Evolutionary conservation across 2,113 vertebrate genomes (phyloP).

Genomic region (Rhynchopsitta pachyrhyncha): DNA sequence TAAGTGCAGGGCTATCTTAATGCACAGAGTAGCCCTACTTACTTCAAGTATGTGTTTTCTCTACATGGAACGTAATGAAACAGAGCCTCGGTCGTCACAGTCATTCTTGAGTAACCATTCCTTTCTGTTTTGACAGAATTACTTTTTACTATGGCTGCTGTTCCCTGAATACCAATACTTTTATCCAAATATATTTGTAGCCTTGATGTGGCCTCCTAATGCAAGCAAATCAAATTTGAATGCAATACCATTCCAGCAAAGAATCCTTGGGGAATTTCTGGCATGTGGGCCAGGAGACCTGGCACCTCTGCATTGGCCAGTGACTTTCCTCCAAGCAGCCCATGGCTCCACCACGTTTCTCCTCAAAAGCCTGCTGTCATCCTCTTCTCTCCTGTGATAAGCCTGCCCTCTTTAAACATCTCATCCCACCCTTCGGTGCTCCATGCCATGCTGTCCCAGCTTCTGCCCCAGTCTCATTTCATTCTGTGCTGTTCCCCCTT

Average conservation of each 20-base stretch:
- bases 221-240: not conserved
- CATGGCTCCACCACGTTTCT: not conserved
- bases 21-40: not conserved
- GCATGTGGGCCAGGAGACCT: not conserved
- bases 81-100: not conserved
- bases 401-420: not conserved
- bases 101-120: not conserved
- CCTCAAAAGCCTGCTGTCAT: not conserved
- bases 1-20: not conserved
- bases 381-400: not conserved
- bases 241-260: not conserved
- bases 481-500: not conserved
- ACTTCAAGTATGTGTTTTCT: not conserved
- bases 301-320: not conserved
- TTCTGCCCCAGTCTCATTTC: not conserved
- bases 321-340: not conserved
- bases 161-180: not conserved
- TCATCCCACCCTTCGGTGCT: accelerated
- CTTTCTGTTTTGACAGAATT: not conserved
- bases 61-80: not conserved
- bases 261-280: not conserved
- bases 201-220: not conserved
- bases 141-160: not conserved
- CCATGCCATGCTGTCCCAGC: not conserved
- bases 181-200: not conserved